These are phyloP conservation scores for Lasioglossum villosulum DNA, from an alignment of 2,888 invertebrate genomes.

Conservation along the genomic window DNA sequence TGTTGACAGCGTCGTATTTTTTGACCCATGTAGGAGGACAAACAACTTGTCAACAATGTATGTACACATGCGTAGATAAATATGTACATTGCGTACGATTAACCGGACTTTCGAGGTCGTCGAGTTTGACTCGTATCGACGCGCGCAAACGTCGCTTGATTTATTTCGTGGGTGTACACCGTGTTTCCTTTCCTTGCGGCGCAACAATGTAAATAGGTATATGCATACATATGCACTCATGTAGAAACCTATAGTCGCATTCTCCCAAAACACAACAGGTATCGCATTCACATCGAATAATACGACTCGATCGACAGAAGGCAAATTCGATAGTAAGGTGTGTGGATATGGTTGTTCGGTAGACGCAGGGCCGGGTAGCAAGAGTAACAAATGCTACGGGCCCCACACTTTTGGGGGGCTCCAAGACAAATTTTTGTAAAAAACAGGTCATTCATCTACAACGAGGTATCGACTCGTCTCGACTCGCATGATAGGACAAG, in stretches of 20 bases:
- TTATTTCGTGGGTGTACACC: constrained; percentile 1
- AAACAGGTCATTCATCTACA: too few species aligned
- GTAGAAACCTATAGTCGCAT: not conserved
- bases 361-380: too few species aligned
- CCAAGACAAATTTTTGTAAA: too few species aligned
- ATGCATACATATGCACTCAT: not conserved
- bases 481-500: too few species aligned
- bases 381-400: too few species aligned
- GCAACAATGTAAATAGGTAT: not conserved
- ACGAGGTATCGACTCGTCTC: too few species aligned
- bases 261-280: not conserved
- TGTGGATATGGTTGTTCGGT: not conserved
- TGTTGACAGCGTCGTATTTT: not conserved
- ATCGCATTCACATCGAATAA: not conserved
- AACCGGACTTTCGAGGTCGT: not conserved
- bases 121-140: constrained; percentile 27
- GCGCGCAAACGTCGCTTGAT: constrained; percentile 24
- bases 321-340: too few species aligned
- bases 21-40: not conserved
- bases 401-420: too few species aligned
- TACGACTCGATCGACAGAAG: not conserved
- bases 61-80: not conserved
- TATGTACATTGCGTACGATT: not conserved
- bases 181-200: not conserved
- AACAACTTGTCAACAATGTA: constrained; percentile 15